These are phyloP conservation scores for Erythrolamprus reginae DNA, from an alignment of 2,113 vertebrate genomes.

Conservation along the genomic window DNA sequence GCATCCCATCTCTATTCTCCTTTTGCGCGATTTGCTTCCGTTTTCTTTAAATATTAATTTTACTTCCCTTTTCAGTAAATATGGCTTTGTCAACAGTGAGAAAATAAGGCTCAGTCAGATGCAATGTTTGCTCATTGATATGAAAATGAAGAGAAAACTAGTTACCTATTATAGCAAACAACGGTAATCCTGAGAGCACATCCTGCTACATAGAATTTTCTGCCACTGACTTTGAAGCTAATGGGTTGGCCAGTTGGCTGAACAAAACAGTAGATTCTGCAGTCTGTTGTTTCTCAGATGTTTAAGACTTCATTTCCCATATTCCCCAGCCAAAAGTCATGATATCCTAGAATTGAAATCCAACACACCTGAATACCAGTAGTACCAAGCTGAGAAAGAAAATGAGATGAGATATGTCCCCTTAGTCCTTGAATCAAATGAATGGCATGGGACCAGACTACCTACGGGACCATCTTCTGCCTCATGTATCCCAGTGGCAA, in stretches of 20 bases:
- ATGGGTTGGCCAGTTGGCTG: neutral
- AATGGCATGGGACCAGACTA: too few relatives aligned
- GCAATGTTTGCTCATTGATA: slow-evolving; percentile 10
- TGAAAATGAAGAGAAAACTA: slow-evolving; percentile 12
- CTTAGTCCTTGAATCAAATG: neutral
- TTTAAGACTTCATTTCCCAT: neutral
- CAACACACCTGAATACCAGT: neutral
- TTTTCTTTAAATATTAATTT: slow-evolving; percentile 9
- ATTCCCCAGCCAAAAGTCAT: neutral
- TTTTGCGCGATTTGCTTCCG: neutral
- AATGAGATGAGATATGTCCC: neutral
- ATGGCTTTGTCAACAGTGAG: neutral
- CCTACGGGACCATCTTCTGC: too few relatives aligned
- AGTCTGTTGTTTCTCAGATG: neutral
- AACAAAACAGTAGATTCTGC: neutral
- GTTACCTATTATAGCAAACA: slow-evolving; percentile 1
- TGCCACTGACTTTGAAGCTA: neutral
- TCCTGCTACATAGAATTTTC: neutral
- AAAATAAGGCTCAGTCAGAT: neutral
- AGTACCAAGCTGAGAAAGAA: neutral
- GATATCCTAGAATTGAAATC: neutral
- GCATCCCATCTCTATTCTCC: neutral
- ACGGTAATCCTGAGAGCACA: neutral
- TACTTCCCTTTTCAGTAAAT: slow-evolving; percentile 2
- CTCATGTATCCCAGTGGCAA: too few relatives aligned